Evolutionary conservation across 2,888 invertebrate genomes (phyloP).

Genomic region (Philereme transversata): DNA sequence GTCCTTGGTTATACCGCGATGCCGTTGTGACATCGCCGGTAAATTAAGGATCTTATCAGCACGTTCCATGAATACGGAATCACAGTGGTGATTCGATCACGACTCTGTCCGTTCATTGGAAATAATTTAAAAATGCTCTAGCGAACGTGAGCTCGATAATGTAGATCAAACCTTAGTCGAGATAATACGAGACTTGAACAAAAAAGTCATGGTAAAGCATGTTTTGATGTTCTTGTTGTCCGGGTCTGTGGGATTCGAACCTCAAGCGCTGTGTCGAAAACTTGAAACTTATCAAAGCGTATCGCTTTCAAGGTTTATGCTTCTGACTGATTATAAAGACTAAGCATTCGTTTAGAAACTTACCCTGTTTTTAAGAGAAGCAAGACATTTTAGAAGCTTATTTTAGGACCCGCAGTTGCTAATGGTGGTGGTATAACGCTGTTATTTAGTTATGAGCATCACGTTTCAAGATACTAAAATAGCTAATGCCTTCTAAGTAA

Average conservation of each 20-base stretch:
- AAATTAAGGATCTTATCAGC: slow-evolving; percentile 36
- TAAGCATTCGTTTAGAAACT: no score
- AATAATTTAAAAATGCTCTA: slow-evolving; percentile 31
- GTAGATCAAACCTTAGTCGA: slow-evolving; percentile 28
- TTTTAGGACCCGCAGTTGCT: slow-evolving; percentile 8
- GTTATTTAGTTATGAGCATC: slow-evolving; percentile 1
- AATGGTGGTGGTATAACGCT: slow-evolving; percentile 8
- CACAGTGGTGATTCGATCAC: slow-evolving; percentile 31
- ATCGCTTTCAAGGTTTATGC: slow-evolving; percentile 23
- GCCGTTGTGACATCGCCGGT: slow-evolving; percentile 43
- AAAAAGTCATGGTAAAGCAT: slow-evolving; percentile 32
- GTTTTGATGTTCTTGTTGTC: slow-evolving; percentile 28
- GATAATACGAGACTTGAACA: slow-evolving; percentile 25
- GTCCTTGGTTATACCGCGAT: slow-evolving; percentile 55
- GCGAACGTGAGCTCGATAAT: slow-evolving; percentile 31
- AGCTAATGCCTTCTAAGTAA: slow-evolving; percentile 5
- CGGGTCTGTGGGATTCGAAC: slow-evolving; percentile 25
- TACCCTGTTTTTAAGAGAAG: not conserved
- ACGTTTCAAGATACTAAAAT: slow-evolving; percentile 12
- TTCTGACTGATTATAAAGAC: not conserved
- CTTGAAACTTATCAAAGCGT: slow-evolving; percentile 15
- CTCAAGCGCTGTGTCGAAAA: slow-evolving; percentile 26
- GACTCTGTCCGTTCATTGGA: slow-evolving; percentile 31
- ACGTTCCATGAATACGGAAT: slow-evolving; percentile 32
- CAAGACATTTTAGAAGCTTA: slow-evolving; percentile 6